These are phyloP conservation scores for Gadus macrocephalus DNA, from an alignment of 2,113 vertebrate species.

Conservation along the genomic window DNA sequence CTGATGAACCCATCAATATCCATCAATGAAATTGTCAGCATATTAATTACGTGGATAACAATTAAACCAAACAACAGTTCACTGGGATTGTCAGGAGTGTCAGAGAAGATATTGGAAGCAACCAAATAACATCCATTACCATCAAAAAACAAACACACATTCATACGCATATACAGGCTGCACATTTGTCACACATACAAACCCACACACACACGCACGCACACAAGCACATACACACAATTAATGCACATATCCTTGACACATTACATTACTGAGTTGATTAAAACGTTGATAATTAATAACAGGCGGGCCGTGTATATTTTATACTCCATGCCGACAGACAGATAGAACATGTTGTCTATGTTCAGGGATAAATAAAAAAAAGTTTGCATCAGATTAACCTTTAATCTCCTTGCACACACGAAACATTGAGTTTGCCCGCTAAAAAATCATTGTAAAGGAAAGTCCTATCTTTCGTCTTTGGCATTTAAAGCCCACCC, in stretches of 20 bases:
- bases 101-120: conserved; percentile 43
- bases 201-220: background rate
- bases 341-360: background rate
- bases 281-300: conserved; percentile 67
- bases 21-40: conserved; percentile 65
- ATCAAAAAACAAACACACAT: background rate
- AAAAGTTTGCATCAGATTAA: background rate
- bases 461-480: conserved; percentile 37
- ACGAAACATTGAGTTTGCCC: background rate
- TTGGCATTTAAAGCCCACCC: conserved; percentile 60
- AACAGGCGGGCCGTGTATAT: conserved; percentile 26
- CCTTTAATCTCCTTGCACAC: background rate
- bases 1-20: conserved; percentile 67
- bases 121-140: conserved; percentile 13
- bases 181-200: no score
- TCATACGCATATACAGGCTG: conserved; percentile 1
- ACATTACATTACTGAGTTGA: conserved; percentile 67
- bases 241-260: conserved; percentile 48
- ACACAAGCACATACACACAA: conserved; percentile 24
- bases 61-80: conserved; percentile 67
- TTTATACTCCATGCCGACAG: conserved; percentile 18
- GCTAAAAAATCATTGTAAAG: conserved; percentile 12
- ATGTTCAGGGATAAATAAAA: background rate
- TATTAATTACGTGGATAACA: conserved; percentile 74
- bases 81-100: conserved; percentile 32